Percentiles rank a stretch among this genome's conserved stretches.
Conservation (phyloP, 1,140 invertebrate genomes). For the Hirudo medicinalis region DNA sequence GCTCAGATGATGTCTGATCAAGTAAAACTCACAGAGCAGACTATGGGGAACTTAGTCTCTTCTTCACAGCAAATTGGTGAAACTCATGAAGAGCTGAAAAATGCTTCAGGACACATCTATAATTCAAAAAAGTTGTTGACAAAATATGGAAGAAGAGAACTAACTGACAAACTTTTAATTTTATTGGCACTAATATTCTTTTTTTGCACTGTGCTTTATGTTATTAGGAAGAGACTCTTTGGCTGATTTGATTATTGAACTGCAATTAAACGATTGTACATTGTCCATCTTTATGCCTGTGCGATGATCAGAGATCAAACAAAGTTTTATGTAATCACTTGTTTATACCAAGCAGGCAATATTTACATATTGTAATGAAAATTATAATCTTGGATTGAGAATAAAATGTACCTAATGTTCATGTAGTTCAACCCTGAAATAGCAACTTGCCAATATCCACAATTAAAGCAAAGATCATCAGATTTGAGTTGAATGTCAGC, state of each 20-base stretch:
- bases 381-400: too few relatives aligned
- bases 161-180: conserved; percentile 83
- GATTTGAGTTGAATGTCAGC: too few relatives aligned
- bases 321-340: too few relatives aligned
- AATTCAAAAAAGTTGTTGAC: conserved; percentile 77
- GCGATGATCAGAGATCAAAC: background rate
- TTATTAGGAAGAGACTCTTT: conserved; percentile 74
- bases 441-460: too few relatives aligned
- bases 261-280: too few relatives aligned
- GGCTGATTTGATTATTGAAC: too few relatives aligned
- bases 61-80: conserved; percentile 42
- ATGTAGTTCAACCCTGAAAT: too few relatives aligned
- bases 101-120: conserved; percentile 68
- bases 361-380: too few relatives aligned
- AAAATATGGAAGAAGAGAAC: conserved; percentile 82
- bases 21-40: conserved; percentile 67
- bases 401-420: too few relatives aligned
- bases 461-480: too few relatives aligned
- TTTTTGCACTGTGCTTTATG: conserved; percentile 74
- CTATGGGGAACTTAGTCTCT: conserved; percentile 51
- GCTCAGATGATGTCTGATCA: conserved; percentile 70
- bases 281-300: conserved; percentile 36
- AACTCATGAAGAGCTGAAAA: conserved; percentile 69
- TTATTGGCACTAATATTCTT: conserved; percentile 83
- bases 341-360: too few relatives aligned